Base-by-base conservation (phyloP, 1,140 invertebrate species). In the Drosophila repletoides region DNA sequence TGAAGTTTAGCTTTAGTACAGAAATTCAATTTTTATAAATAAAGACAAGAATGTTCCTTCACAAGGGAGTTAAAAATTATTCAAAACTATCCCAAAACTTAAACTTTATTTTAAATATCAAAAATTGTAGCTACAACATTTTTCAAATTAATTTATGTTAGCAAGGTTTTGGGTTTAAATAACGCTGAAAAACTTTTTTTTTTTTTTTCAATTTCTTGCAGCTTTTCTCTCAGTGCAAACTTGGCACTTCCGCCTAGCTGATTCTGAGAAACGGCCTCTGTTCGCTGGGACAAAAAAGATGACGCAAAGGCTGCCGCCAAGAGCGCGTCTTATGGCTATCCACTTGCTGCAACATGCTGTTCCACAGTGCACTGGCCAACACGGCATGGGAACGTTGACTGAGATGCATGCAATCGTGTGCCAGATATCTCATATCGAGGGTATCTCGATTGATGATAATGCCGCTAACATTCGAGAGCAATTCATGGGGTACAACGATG, bases 321-420 rank as follows among this genome's bases (percentile, higher is more conserved):
- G 17, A 7, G 1, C 15, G n/a, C 6, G 31, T 10, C 10, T 2
- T 12, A 1, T 3, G 15, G 3, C 3, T 6, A 41, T 41, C n/a
- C 24, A 22, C 0, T 2, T 1, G n/a, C 2, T 12, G 1, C 24
- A 7, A 10, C 52, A 55, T 55, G 36, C 52, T 55, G 10, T 55
- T 55, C 52, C 92, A 94, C 5, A 93, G 61, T 6, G 81, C 81
- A 61, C 91, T 92, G 1, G 91, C 91, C 24, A 71, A 24, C 10
- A 79, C 84, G 2, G 93, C 91, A 70, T 95, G 92, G 9, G 91
- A 90, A 61, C 93, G 93, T 73, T 94, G 92, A 70, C 93, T 94
- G 3, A 93, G 90, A 72, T 95, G 95, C 74, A 95, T 95, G 88
- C 94, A 95, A 84, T 95, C 94, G 5, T 88, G 86, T 1, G 94